Percentiles rank a stretch among this genome's conserved stretches.
Conservation (phyloP, 1,140 invertebrate genomes). For the Adoxophyes honmai region DNA sequence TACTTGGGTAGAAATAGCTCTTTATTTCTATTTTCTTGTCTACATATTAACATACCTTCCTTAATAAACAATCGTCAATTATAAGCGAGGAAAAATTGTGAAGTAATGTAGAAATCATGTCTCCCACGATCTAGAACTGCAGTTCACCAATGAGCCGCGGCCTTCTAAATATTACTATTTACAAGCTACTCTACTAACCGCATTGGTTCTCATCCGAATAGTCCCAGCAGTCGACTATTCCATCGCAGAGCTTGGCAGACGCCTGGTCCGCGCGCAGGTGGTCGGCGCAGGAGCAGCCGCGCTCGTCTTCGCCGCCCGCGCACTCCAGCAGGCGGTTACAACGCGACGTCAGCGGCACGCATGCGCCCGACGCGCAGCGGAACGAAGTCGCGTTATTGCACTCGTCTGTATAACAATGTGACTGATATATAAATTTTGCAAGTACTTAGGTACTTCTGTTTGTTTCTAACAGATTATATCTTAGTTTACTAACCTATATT, state of each 20-base stretch:
- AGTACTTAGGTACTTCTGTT: too few relatives aligned
- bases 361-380: constrained; percentile 81
- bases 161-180: not conserved
- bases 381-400: constrained; percentile 75
- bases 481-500: too few relatives aligned
- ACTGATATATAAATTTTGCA: too few relatives aligned
- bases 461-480: too few relatives aligned
- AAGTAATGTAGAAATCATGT: too few relatives aligned
- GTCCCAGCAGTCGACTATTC: constrained; percentile 88
- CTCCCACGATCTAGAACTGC: too few relatives aligned
- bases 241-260: constrained; percentile 88
- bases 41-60: too few relatives aligned
- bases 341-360: constrained; percentile 81
- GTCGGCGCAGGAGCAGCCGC: constrained; percentile 86
- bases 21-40: too few relatives aligned
- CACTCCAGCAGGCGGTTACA: constrained; percentile 89
- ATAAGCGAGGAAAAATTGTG: too few relatives aligned
- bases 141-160: too few relatives aligned
- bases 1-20: too few relatives aligned
- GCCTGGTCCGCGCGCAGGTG: constrained; percentile 83
- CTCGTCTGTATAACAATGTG: constrained; percentile 63
- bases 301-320: constrained; percentile 83
- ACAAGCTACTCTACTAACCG: constrained; percentile 74
- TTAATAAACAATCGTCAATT: too few relatives aligned
- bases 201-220: constrained; percentile 88